These are phyloP conservation scores for Melanostigma gelatinosum DNA, from an alignment of 2,113 vertebrate species.

Conservation along the genomic window DNA sequence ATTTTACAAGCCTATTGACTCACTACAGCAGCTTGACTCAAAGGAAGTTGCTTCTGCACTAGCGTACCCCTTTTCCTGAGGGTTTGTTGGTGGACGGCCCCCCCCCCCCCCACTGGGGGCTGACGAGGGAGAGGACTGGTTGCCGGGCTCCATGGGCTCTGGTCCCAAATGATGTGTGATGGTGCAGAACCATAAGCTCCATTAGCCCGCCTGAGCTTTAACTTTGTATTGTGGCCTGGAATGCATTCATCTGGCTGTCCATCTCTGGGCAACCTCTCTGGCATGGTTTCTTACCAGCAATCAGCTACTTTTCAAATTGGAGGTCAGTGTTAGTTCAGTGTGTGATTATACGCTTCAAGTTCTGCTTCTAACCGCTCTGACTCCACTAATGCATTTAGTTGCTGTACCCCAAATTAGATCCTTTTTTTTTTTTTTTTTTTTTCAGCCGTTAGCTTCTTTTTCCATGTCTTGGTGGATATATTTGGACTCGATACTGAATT, in stretches of 20 bases:
- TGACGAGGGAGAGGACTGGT: slow-evolving; percentile 1
- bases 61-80: background rate
- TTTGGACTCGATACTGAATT: background rate
- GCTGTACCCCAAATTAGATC: slow-evolving; percentile 33
- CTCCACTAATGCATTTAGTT: slow-evolving; percentile 27
- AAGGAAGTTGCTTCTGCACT: background rate
- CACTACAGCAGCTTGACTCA: background rate
- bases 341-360: slow-evolving; percentile 45
- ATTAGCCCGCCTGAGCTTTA: slow-evolving; percentile 51
- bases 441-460: slow-evolving; percentile 30
- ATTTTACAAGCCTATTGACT: background rate
- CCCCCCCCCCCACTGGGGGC: background rate
- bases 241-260: slow-evolving; percentile 60
- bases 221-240: slow-evolving; percentile 63
- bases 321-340: slow-evolving; percentile 61
- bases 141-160: slow-evolving; percentile 18
- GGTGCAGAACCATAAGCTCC: slow-evolving; percentile 58
- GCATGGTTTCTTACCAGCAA: slow-evolving; percentile 48
- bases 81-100: background rate
- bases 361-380: slow-evolving; percentile 10
- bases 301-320: slow-evolving; percentile 60
- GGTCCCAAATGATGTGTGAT: slow-evolving; percentile 56
- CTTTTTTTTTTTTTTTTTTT: background rate
- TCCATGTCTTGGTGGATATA: slow-evolving; percentile 31
- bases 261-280: slow-evolving; percentile 37